phyloP scores from a whole-genome alignment of 2,797 vertebrate species.

The Selene dorsalis region DNA sequence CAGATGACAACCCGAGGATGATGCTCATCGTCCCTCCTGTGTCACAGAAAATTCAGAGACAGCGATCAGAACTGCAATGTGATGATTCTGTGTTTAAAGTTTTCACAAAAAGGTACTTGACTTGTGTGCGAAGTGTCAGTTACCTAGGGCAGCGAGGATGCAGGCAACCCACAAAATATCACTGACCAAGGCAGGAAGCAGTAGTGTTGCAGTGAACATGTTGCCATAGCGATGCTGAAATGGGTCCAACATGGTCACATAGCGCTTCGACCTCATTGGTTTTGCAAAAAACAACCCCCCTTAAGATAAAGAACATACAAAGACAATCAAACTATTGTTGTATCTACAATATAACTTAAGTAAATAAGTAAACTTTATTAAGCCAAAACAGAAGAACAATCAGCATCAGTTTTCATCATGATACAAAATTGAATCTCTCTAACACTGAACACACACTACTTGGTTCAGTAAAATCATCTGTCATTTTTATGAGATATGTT shows the following conservation, averaged over 20 bases:
- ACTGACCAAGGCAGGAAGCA: constrained; percentile 81
- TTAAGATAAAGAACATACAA: constrained; percentile 27
- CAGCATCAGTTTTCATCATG: not conserved
- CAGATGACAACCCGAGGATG: constrained; percentile 77
- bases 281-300: constrained; percentile 78
- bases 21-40: constrained; percentile 84
- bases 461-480: no score
- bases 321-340: not conserved
- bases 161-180: constrained; percentile 85
- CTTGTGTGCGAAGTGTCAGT: not conserved
- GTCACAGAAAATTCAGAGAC: constrained; percentile 10
- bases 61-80: not conserved
- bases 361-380: not conserved
- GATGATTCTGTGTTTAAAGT: not conserved
- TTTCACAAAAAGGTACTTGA: not conserved
- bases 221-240: constrained; percentile 80
- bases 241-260: constrained; percentile 85
- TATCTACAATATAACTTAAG: not conserved
- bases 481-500: no score
- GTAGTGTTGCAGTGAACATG: constrained; percentile 75
- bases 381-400: no score
- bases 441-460: no score
- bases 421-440: not conserved
- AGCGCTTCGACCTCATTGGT: constrained; percentile 85
- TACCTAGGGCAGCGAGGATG: constrained; percentile 84